These are phyloP conservation scores for Crossocerus cetratus DNA, from an alignment of 2,888 invertebrate genomes.

Conservation along the genomic window DNA sequence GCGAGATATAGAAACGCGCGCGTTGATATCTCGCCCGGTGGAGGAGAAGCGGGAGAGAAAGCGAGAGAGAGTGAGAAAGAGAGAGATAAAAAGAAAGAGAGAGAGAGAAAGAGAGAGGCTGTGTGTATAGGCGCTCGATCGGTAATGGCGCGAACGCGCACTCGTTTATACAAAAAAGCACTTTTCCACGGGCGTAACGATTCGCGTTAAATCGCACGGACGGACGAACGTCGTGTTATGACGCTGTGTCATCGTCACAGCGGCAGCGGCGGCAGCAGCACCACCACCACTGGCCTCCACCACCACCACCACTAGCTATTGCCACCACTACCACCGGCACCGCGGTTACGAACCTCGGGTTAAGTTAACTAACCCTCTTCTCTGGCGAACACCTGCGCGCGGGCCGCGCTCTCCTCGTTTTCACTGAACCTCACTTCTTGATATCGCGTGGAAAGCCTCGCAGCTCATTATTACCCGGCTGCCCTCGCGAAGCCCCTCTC, in stretches of 20 bases:
- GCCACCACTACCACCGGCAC: slow-evolving; percentile 51
- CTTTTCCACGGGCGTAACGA: slow-evolving; percentile 53
- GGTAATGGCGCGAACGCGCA: slow-evolving; percentile 59
- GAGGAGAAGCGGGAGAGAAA: slow-evolving; percentile 48
- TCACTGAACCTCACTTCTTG: slow-evolving; percentile 58
- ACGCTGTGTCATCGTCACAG: slow-evolving; percentile 70
- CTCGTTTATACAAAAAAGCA: slow-evolving; percentile 41
- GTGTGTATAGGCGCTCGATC: slow-evolving; percentile 51
- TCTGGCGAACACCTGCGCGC: slow-evolving; percentile 64
- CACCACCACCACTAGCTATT: slow-evolving; percentile 46
- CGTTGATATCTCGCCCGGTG: slow-evolving; percentile 17
- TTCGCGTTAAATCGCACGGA: slow-evolving; percentile 63
- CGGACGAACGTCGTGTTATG: slow-evolving; percentile 66
- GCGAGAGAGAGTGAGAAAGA: no score
- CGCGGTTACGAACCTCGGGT: slow-evolving; percentile 65
- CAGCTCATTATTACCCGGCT: slow-evolving; percentile 50
- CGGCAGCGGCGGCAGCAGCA: slow-evolving; percentile 62
- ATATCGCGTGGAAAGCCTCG: slow-evolving; percentile 41
- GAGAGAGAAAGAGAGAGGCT: no score
- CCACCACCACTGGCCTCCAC: slow-evolving; percentile 45
- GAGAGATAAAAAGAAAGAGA: no score
- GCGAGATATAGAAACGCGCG: slow-evolving; percentile 8
- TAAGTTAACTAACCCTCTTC: slow-evolving; percentile 69
- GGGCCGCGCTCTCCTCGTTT: slow-evolving; percentile 61
- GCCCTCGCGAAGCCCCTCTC: slow-evolving; percentile 18